Conservation (phyloP, 2,797 vertebrate genomes). For the Poecilia picta region DNA sequence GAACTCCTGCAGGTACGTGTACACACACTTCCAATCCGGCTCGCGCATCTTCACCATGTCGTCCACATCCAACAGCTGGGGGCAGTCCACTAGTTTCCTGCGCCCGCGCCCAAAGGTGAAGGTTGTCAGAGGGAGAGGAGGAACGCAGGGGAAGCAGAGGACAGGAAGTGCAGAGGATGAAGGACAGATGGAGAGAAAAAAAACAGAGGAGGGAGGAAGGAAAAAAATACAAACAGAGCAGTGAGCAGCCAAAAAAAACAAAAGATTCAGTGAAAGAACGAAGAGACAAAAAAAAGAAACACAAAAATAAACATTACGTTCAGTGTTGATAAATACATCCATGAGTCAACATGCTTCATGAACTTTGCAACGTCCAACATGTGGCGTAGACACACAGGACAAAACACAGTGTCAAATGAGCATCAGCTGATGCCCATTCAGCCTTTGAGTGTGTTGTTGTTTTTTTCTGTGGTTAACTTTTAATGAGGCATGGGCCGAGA, state of each 20-base stretch:
- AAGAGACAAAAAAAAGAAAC: conserved; percentile 71
- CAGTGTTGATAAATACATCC: conserved; percentile 78
- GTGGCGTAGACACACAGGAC: conserved; percentile 60
- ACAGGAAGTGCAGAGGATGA: conserved; percentile 11
- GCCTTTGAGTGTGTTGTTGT: conserved; percentile 69
- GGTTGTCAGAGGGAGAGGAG: conserved; percentile 50
- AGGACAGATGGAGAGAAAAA: conserved; percentile 28
- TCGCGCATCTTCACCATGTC: conserved; percentile 99
- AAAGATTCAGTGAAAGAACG: conserved; percentile 58
- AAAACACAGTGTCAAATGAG: conserved; percentile 77
- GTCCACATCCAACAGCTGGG: conserved; percentile 98
- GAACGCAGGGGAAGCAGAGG: conserved; percentile 36
- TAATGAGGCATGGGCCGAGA: neutral
- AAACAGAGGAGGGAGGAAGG: conserved; percentile 10
- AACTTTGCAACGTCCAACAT: conserved; percentile 63
- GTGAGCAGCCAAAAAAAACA: conserved; percentile 81
- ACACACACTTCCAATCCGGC: conserved; percentile 99
- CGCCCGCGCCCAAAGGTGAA: conserved; percentile 68
- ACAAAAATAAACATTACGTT: conserved; percentile 84
- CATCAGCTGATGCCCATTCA: conserved; percentile 63
- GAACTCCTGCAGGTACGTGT: conserved; percentile 99
- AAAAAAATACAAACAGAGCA: conserved; percentile 54
- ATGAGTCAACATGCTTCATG: conserved; percentile 85
- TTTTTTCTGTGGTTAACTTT: conserved; percentile 56
- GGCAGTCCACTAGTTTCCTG: conserved; percentile 98